Evolutionary conservation across 2,888 invertebrate genomes (phyloP), one percentile per base, ranked within the genome.

Genomic region (Leptopilina drosophilae): DNA sequence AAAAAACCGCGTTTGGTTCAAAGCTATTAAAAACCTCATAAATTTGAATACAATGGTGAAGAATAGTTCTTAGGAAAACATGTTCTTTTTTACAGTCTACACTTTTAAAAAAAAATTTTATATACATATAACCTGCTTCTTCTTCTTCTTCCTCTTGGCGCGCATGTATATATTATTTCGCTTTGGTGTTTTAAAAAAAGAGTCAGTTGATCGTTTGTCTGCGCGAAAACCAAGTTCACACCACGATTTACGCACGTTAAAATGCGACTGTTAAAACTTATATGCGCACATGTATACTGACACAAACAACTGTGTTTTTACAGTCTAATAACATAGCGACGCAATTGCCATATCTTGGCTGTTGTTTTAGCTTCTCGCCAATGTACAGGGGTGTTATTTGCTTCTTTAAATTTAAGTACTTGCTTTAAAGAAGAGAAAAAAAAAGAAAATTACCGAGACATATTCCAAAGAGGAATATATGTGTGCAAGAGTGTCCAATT

Each of bases 131-230:
- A 20, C 20, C 62, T 62, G 20, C 62, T 62, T 20, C 8, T 62
- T 62, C 62, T 62, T 20, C 8, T 62, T 20, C 8, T 62, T 62
- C 62, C 20, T 20, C 8, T 20, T 9, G 62, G 62, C 62, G 62
- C 62, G 8, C 42, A 42, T 42, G 42, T 8, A 42, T 42, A 42
- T 42, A 42, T 20, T 5, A 62, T 62, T 87, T 87, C 84, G 87
- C 89, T 87, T 85, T 87, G 83, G 83, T 87, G 88, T 87, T 88
- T 89, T 88, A 89, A 89, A 89, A 89, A 89, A 89, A 89, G 83
- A 84, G 78, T 77, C 82, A 80, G 82, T 79, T 79, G 80, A 78
- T 79, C 69, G 81, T 82, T 81, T 84, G 78, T 80, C 80, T 82
- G 79, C 77, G 83, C 83, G 78, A 78, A 42, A 42, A 78, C 76